Conservation (phyloP, 2,113 vertebrate species). For the Donacobius atricapilla region DNA sequence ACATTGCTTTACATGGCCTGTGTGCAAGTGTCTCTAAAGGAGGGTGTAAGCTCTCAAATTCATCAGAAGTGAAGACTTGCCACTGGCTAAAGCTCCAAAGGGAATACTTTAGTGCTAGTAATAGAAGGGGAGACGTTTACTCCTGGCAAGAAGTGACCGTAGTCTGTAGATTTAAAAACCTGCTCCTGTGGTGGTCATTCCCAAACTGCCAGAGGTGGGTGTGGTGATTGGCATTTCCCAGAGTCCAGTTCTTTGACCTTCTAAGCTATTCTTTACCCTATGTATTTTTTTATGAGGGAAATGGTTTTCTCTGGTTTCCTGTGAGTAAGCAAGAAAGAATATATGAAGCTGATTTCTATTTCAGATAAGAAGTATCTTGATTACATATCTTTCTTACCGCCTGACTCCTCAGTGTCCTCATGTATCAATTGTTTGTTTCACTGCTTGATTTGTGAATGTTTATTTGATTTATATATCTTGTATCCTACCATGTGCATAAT, state of each 20-base stretch:
- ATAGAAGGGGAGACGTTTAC: rapidly evolving
- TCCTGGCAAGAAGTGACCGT: background rate
- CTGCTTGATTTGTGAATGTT: background rate
- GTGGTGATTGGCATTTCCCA: background rate
- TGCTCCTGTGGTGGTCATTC: background rate
- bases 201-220: background rate
- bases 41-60: background rate
- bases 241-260: background rate
- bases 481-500: background rate
- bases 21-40: background rate
- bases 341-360: background rate
- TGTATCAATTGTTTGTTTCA: background rate
- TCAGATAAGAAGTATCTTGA: background rate
- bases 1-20: background rate
- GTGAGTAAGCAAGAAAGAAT: background rate
- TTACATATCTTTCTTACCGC: background rate
- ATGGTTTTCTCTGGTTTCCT: background rate
- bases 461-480: background rate
- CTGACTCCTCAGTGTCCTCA: background rate
- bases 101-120: background rate
- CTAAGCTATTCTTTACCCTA: background rate
- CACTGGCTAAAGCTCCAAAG: background rate
- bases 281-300: background rate
- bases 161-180: background rate
- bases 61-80: background rate